Evolutionary conservation across 2,888 invertebrate genomes (phyloP).

Genomic region (Cerastoderma edule): DNA sequence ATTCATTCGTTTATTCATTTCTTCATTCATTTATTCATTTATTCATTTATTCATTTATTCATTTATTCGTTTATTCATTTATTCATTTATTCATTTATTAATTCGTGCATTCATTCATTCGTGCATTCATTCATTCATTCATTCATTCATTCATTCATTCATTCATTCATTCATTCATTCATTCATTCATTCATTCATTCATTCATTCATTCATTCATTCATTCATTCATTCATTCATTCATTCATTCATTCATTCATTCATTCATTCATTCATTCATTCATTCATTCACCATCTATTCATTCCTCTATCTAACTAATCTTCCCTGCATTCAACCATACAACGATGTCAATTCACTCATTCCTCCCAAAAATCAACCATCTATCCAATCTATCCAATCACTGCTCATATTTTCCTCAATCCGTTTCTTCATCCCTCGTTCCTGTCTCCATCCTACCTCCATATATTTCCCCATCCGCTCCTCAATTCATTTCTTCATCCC

Average conservation of each 20-base stretch:
- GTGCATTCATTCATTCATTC: too few species aligned
- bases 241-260: conserved; percentile 1
- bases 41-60: too few species aligned
- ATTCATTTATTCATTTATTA: neutral
- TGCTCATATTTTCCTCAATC: neutral
- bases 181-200: neutral
- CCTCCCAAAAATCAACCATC: neutral
- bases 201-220: neutral
- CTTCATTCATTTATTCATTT: too few species aligned
- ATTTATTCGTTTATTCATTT: conserved; percentile 2
- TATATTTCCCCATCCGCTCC: neutral
- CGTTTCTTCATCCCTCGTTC: neutral
- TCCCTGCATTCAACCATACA: neutral
- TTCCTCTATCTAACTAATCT: neutral
- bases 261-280: neutral
- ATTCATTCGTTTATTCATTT: too few species aligned
- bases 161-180: conserved; percentile 2
- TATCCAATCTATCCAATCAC: neutral
- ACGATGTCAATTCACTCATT: neutral
- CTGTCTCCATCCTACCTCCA: neutral
- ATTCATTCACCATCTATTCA: too few species aligned
- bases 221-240: neutral
- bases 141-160: conserved; percentile 1
- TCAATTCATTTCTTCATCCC: neutral
- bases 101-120: too few species aligned